phyloP scores from a whole-genome alignment of 1,140 invertebrate species.

The Saccostrea cuccullata region DNA sequence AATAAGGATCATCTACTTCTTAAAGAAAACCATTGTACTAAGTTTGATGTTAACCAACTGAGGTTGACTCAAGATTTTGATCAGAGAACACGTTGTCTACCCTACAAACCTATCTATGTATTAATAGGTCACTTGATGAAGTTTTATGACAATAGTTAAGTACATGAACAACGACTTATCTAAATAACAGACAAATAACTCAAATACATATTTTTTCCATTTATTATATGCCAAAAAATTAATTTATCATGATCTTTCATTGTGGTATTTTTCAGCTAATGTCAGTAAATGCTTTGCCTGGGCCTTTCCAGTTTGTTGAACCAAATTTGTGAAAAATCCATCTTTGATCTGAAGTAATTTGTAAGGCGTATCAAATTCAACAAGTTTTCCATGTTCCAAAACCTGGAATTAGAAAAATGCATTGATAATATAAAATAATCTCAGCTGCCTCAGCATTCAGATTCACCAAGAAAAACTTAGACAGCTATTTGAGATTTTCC shows the following conservation, averaged over 20 bases:
- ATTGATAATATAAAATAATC: not conserved
- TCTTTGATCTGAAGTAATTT: slow-evolving; percentile 81
- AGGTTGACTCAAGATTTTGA: too few species aligned
- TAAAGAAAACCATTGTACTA: too few species aligned
- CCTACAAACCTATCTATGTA: too few species aligned
- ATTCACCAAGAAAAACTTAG: not conserved
- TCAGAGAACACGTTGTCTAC: too few species aligned
- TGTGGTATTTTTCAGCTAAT: slow-evolving; percentile 45
- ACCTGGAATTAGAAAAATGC: slow-evolving; percentile 59
- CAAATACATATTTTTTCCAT: too few species aligned
- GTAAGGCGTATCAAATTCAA: slow-evolving; percentile 86
- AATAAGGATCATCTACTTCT: too few species aligned
- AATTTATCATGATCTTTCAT: not conserved
- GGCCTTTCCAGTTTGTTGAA: slow-evolving; percentile 65
- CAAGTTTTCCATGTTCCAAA: slow-evolving; percentile 64
- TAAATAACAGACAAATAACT: too few species aligned
- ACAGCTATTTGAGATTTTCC: not conserved
- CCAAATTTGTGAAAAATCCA: slow-evolving; percentile 78
- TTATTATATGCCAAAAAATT: not conserved
- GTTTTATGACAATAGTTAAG: too few species aligned
- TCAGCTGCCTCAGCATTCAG: too few species aligned
- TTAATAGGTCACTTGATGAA: too few species aligned
- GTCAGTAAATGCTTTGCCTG: slow-evolving; percentile 60
- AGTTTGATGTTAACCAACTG: too few species aligned
- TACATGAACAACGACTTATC: too few species aligned